Evolutionary conservation across 2,888 invertebrate species (phyloP).

Genomic region (Dascillus cervinus): DNA sequence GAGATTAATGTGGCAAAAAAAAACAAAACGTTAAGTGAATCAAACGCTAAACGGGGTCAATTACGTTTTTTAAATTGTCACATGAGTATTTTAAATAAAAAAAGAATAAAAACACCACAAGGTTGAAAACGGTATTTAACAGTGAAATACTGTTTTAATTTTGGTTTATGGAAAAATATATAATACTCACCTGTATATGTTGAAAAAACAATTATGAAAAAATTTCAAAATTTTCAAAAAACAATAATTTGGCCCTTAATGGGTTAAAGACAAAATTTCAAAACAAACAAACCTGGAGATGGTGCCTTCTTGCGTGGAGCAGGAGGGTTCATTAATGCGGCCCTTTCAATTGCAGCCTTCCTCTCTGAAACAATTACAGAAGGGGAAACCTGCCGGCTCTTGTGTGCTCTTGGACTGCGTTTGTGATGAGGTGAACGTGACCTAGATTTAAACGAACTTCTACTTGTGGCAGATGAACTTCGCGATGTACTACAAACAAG

Average conservation of each 20-base stretch:
- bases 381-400: slow-evolving; percentile 45
- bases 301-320: slow-evolving; percentile 52
- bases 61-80: no score
- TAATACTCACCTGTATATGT: no score
- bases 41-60: no score
- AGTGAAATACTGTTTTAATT: no score
- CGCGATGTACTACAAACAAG: slow-evolving; percentile 32
- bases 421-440: slow-evolving; percentile 33
- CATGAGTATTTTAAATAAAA: no score
- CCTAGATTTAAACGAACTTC: slow-evolving; percentile 41
- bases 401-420: slow-evolving; percentile 13
- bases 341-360: slow-evolving; percentile 56
- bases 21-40: no score
- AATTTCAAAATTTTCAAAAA: no score
- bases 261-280: no score
- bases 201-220: not conserved
- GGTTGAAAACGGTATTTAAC: no score
- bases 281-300: slow-evolving; percentile 43
- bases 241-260: not conserved
- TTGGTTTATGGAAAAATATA: no score
- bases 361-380: slow-evolving; percentile 58
- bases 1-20: no score
- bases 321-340: slow-evolving; percentile 68
- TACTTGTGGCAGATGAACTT: slow-evolving; percentile 35
- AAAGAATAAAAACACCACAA: no score